A percentile compares a stretch with the other conserved stretches of the same genome.
Conservation (phyloP, 2,888 invertebrate species). For the Drosophila mulleri region DNA sequence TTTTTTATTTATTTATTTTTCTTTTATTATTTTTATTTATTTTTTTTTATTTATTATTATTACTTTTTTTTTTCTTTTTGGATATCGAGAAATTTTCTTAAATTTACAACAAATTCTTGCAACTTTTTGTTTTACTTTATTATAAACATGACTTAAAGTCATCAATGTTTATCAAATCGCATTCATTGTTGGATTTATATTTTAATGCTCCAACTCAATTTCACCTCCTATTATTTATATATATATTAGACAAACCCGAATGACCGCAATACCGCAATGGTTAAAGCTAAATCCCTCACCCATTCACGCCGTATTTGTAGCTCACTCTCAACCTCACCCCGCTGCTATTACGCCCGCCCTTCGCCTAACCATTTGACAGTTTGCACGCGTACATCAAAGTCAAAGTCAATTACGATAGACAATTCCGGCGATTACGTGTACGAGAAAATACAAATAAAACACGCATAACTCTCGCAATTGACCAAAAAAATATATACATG, state of each 20-base stretch:
- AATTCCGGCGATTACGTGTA: slow-evolving; percentile 46
- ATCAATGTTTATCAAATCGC: not conserved
- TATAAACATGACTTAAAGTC: no score
- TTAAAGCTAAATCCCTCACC: not conserved
- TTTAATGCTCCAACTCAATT: not conserved
- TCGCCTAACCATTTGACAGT: slow-evolving; percentile 16
- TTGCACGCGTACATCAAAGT: slow-evolving; percentile 61
- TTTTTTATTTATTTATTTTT: no score
- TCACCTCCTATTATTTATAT: not conserved
- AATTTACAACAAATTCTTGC: no score
- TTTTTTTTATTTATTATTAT: no score
- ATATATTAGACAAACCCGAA: not conserved
- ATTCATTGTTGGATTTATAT: not conserved
- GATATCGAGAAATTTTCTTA: no score
- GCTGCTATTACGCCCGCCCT: not conserved
- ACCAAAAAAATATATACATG: slow-evolving; percentile 38
- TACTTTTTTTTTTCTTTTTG: no score
- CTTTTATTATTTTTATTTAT: no score
- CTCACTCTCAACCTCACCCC: not conserved
- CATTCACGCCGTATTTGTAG: not conserved
- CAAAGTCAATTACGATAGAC: slow-evolving; percentile 67
- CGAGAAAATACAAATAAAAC: slow-evolving; percentile 15
- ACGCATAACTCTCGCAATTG: slow-evolving; percentile 49
- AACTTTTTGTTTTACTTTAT: no score
- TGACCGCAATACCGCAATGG: not conserved